Evolutionary conservation across 2,113 vertebrate species (phyloP), one percentile per base, ranked within the genome.

Genomic region (cat (Felis catus)): DNA sequence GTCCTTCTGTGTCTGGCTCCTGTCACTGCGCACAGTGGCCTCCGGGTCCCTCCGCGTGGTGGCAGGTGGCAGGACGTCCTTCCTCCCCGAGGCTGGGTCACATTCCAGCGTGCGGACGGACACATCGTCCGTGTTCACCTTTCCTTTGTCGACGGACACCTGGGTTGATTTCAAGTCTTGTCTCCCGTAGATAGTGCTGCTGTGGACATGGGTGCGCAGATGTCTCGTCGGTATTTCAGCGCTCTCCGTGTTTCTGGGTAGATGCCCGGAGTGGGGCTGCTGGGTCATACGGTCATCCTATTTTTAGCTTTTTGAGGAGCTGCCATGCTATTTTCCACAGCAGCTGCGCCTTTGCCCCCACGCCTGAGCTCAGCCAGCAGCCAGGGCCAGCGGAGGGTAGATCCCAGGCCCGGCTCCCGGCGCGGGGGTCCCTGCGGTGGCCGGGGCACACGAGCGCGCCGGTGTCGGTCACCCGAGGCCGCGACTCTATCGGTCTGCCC

Each of bases 1-100:
- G 58, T 23, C 19, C 58, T 23, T 51, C 51, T 11, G 21, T 58
- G 58, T 33, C 80, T 25, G 51, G 61, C 48, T 91, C 4, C 33
- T 63, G 6, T 78, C 36, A 6, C 68, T 25, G 45, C 58, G 36
- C n/a, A 74, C 33, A 9, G 11, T 1, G 31, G 80, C 33, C 82
- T 71, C 65, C 0, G 18, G 53, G 39, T 63, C 21, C n/a, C 0
- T 55, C 29, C 0, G 4, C 7, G 0, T 21, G 45, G 45, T 1
- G 63, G 21, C 11, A 7, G 45, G 45, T 1, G 63, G 21, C 11
- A 7, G 78, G 31, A 19, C 55, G 55, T 16, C 68, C 68, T 36
- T 48, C 53, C 41, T 73, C 73, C 63, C 48, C 4, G 31, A 4
- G 65, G 39, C 9, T 10, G 39, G 21, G 16, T 53, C 7, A 12